These are phyloP conservation scores for Peucedramus taeniatus DNA, from an alignment of 2,113 vertebrate species.

Conservation along the genomic window DNA sequence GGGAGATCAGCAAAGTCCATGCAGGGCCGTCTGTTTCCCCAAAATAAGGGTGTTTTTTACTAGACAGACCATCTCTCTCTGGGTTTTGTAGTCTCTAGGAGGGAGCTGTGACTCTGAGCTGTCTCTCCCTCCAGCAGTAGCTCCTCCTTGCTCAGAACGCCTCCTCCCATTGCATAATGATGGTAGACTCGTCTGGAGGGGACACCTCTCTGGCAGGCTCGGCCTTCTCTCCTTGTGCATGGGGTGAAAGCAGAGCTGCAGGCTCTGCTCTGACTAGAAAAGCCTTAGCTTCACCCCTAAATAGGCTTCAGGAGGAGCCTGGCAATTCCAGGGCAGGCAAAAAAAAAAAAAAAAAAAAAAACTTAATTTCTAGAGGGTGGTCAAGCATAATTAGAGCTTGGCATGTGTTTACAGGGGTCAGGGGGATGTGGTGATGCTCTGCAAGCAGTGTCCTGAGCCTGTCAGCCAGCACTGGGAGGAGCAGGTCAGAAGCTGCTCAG, in stretches of 20 bases:
- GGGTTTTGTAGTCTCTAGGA: background rate
- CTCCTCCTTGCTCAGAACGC: background rate
- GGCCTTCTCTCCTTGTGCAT: background rate
- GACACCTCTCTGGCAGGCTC: background rate
- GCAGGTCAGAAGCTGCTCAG: background rate
- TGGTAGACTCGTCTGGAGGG: slow-evolving; percentile 29
- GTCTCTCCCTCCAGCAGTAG: background rate
- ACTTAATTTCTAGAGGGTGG: background rate
- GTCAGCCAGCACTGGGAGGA: background rate
- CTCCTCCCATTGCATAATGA: background rate
- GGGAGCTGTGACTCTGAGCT: slow-evolving; percentile 23
- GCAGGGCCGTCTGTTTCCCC: background rate
- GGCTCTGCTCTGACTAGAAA: background rate
- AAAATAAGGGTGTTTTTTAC: background rate
- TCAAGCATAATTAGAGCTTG: background rate
- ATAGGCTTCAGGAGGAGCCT: background rate
- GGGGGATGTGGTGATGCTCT: background rate
- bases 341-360: too few species aligned
- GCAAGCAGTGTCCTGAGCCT: background rate
- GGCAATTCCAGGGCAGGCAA: background rate
- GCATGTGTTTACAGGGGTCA: background rate
- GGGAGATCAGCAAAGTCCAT: background rate
- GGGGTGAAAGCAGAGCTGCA: background rate
- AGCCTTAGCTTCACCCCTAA: background rate
- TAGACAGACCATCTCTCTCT: background rate